Conservation (phyloP, 1,140 invertebrate genomes). For the Drosophila sproati region DNA sequence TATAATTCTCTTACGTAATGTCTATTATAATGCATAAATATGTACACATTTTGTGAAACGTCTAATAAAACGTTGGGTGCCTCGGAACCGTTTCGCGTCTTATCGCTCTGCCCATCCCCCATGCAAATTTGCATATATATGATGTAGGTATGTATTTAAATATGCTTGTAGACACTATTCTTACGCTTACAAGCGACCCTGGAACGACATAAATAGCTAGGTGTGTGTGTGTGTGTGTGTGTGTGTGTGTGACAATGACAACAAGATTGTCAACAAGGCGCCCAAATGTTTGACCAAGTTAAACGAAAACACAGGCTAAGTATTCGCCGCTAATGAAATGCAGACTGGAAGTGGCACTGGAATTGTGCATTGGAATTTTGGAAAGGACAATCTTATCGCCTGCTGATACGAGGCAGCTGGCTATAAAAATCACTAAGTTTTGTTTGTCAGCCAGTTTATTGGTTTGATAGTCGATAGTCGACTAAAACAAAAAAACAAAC, state of each 20-base stretch:
- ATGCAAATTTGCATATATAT: constrained; percentile 44
- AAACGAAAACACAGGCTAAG: background rate
- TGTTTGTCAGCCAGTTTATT: constrained; percentile 27
- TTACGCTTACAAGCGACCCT: constrained; percentile 32
- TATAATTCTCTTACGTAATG: constrained; percentile 65
- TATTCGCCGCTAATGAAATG: background rate
- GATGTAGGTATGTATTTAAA: constrained; percentile 23
- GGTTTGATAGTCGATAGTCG: constrained; percentile 22
- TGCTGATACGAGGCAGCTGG: constrained; percentile 10
- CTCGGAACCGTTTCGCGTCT: constrained; percentile 10
- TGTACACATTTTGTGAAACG: constrained; percentile 9
- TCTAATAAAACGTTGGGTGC: constrained; percentile 30
- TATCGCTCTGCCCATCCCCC: constrained; percentile 30
- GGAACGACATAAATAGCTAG: constrained; percentile 36
- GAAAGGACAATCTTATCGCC: constrained; percentile 40
- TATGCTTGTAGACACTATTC: constrained; percentile 39
- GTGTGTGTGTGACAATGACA: constrained; percentile 1
- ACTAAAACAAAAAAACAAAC: constrained; percentile 2
- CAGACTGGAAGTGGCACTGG: constrained; percentile 5
- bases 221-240: background rate
- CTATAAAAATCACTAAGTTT: constrained; percentile 3
- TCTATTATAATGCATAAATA: constrained; percentile 40
- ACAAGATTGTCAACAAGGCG: constrained; percentile 30
- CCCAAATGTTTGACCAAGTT: constrained; percentile 33
- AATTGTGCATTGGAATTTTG: background rate